Conservation (phyloP, 1,140 invertebrate genomes). For the Magallana angulata region DNA sequence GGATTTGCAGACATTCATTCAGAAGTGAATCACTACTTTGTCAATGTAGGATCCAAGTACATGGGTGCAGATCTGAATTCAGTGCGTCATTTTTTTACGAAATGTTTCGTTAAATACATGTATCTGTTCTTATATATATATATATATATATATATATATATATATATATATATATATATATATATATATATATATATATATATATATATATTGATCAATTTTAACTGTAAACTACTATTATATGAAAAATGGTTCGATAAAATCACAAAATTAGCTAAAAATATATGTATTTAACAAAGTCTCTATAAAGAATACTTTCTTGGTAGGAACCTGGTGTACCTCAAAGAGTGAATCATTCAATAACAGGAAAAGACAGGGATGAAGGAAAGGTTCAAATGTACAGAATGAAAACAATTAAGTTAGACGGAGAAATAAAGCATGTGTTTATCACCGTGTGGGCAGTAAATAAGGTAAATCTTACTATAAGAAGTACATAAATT, state of each 20-base stretch:
- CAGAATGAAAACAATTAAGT: constrained; percentile 52
- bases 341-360: constrained; percentile 21
- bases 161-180: too few relatives aligned
- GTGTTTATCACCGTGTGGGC: constrained; percentile 61
- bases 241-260: too few relatives aligned
- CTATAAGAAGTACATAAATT: too few relatives aligned
- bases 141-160: too few relatives aligned
- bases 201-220: too few relatives aligned
- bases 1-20: constrained; percentile 67
- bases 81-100: constrained; percentile 35
- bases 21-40: constrained; percentile 55
- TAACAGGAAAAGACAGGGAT: constrained; percentile 49
- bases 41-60: constrained; percentile 58
- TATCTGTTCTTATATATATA: too few relatives aligned
- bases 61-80: constrained; percentile 57
- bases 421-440: constrained; percentile 13
- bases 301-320: too few relatives aligned
- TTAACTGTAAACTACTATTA: too few relatives aligned
- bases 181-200: too few relatives aligned
- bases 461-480: constrained; percentile 57
- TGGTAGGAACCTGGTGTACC: neutral
- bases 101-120: too few relatives aligned
- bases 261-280: too few relatives aligned
- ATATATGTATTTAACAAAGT: too few relatives aligned
- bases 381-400: constrained; percentile 63